Percentiles rank a stretch among this genome's conserved stretches.
These are phyloP conservation scores for Leptinotarsa defecta DNA, from an alignment of 1,140 invertebrate species.

Conservation along the genomic window DNA sequence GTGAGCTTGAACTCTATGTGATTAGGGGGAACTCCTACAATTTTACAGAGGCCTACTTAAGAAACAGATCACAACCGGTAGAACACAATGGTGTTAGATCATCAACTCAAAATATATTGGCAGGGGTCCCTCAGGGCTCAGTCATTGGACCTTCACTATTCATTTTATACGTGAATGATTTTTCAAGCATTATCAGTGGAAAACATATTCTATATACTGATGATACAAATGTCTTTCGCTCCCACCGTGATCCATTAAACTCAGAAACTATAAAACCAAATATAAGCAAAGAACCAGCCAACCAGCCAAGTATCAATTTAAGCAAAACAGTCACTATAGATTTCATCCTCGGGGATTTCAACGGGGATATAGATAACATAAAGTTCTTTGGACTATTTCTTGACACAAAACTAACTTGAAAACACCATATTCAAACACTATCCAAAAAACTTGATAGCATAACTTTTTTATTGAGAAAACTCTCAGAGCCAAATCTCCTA, in stretches of 20 bases:
- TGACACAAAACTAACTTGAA: neutral
- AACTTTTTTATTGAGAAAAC: neutral
- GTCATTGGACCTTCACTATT: conserved; percentile 1
- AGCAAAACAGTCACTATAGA: neutral
- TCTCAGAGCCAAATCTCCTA: neutral
- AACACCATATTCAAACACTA: conserved; percentile 13
- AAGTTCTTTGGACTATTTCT: neutral
- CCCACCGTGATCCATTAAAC: conserved; percentile 8
- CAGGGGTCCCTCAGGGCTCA: conserved; percentile 17
- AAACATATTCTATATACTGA: neutral
- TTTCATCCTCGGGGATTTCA: neutral
- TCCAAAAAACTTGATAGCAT: neutral
- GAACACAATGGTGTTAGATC: conserved; percentile 13
- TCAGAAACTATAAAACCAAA: neutral
- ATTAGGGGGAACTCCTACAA: conserved; percentile 9
- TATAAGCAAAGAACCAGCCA: neutral
- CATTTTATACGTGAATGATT: conserved; percentile 10
- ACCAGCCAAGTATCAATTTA: neutral
- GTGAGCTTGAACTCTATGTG: conserved; percentile 2
- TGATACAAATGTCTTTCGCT: neutral
- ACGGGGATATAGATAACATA: neutral
- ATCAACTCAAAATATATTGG: neutral
- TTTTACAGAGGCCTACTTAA: conserved; percentile 15
- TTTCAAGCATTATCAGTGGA: neutral
- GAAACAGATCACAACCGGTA: neutral